phyloP scores from a whole-genome alignment of 2,888 invertebrate species.

The Plagodis dolabraria region DNA sequence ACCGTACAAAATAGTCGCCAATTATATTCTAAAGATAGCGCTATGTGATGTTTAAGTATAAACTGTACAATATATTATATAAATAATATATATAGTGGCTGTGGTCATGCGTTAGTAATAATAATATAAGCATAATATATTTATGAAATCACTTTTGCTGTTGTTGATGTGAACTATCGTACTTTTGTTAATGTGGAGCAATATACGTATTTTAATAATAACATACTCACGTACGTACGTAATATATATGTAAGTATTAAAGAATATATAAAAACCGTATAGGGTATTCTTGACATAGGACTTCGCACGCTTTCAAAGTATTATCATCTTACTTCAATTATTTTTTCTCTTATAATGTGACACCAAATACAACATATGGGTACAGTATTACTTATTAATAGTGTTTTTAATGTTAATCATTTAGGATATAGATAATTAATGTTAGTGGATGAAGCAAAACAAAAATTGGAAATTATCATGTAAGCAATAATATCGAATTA shows the following conservation, averaged over 20 bases:
- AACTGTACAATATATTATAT: background rate
- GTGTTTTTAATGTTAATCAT: too few relatives aligned
- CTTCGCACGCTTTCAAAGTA: too few relatives aligned
- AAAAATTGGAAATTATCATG: slow-evolving; percentile 5
- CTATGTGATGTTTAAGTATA: slow-evolving; percentile 13
- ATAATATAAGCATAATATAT: slow-evolving; percentile 7
- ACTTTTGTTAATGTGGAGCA: too few relatives aligned
- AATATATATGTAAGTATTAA: background rate
- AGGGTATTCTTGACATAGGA: background rate
- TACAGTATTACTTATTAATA: too few relatives aligned
- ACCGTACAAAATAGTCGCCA: slow-evolving; percentile 2
- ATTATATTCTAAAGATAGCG: slow-evolving; percentile 10
- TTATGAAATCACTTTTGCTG: background rate
- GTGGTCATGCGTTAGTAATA: slow-evolving; percentile 22
- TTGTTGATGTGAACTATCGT: background rate
- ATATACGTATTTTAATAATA: too few relatives aligned
- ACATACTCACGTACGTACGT: too few relatives aligned
- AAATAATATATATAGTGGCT: slow-evolving; percentile 19
- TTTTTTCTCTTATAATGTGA: background rate
- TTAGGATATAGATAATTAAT: too few relatives aligned
- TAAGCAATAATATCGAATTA: slow-evolving; percentile 8
- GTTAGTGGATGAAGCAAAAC: background rate
- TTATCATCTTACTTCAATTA: background rate
- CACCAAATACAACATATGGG: background rate
- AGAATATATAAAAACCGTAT: background rate